phyloP scores from a whole-genome alignment of 2,113 vertebrate species.

The Prionailurus viverrinus region DNA sequence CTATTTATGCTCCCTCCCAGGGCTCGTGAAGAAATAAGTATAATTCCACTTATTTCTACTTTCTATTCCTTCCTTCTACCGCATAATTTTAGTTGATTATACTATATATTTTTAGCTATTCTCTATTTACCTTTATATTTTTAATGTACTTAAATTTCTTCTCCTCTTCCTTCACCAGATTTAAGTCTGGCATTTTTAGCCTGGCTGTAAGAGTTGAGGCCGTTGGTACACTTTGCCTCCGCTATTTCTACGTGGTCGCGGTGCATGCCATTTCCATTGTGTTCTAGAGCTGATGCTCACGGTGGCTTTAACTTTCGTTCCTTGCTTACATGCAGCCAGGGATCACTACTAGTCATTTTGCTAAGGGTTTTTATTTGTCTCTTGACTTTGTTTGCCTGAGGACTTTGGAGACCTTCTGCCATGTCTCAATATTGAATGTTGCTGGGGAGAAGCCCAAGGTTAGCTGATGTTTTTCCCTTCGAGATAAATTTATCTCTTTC shows the following conservation, averaged over 20 bases:
- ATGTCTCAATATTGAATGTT: neutral
- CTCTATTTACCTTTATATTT: neutral
- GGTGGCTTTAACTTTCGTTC: neutral
- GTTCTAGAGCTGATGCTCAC: neutral
- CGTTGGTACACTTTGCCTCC: accelerated
- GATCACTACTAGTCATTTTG: neutral
- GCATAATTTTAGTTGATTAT: neutral
- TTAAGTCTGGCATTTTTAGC: neutral
- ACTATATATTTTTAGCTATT: neutral
- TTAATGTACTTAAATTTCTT: neutral
- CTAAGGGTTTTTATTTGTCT: neutral
- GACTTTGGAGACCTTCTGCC: neutral
- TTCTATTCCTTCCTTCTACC: neutral
- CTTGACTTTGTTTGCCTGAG: neutral
- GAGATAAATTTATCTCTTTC: neutral
- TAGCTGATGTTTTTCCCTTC: neutral
- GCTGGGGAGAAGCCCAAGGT: neutral
- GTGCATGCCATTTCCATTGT: neutral
- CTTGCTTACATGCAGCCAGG: neutral
- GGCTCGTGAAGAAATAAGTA: neutral
- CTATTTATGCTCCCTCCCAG: neutral
- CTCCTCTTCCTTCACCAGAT: neutral
- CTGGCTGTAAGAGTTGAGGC: neutral
- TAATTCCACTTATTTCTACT: neutral
- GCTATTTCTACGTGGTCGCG: neutral